Conservation (phyloP, 2,797 vertebrate genomes). For the Pseudomugil tenellus region DNA sequence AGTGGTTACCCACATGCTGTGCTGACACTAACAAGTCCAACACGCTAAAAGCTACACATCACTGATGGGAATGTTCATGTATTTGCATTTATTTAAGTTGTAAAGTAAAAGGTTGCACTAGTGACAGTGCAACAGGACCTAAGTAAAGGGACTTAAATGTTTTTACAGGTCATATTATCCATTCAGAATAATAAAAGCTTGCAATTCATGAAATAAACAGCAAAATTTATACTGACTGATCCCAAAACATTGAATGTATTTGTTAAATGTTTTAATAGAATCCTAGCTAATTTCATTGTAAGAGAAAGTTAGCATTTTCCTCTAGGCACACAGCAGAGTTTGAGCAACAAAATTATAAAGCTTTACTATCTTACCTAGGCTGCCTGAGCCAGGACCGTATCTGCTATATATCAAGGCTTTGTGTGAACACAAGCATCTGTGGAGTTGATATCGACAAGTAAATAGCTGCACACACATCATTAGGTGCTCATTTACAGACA, state of each 20-base stretch:
- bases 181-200: too few species aligned
- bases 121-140: too few species aligned
- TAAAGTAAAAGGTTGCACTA: too few species aligned
- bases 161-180: too few species aligned
- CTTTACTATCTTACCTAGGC: slow-evolving; percentile 9
- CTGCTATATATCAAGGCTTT: not conserved
- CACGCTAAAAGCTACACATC: not conserved
- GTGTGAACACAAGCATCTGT: slow-evolving; percentile 73
- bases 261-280: not conserved
- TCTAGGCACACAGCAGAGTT: not conserved
- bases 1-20: too few species aligned
- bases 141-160: too few species aligned
- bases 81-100: too few species aligned
- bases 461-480: slow-evolving; percentile 75
- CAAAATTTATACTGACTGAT: too few species aligned
- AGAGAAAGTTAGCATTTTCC: too few species aligned
- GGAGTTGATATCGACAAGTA: slow-evolving; percentile 61
- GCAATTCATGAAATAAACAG: too few species aligned
- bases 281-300: too few species aligned
- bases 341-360: slow-evolving; percentile 28
- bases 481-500: slow-evolving; percentile 70
- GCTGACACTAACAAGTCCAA: not conserved
- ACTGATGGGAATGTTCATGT: too few species aligned
- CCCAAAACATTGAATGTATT: not conserved
- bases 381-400: slow-evolving; percentile 13